Evolutionary conservation across 1,140 invertebrate species (phyloP), one percentile per base, ranked within the genome.

Genomic region (Delia radicum): DNA sequence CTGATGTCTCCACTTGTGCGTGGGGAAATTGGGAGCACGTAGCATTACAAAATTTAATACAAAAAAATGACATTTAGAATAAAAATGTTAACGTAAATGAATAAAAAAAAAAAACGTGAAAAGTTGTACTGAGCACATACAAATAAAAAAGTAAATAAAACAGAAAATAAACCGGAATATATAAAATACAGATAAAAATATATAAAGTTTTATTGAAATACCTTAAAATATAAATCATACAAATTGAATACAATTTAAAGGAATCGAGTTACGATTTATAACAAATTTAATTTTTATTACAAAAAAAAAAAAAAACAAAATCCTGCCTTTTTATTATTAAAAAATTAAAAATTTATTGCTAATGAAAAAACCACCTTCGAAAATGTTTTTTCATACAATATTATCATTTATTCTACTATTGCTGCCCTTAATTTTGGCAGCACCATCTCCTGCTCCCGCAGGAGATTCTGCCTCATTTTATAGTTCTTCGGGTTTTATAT

Each of bases 311-410:
- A 21, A 21, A 55, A 55, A 6, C 5, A 21, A 55, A 55, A 55
- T 18, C 48, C 48, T 18, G 48, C 48, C 48, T 24, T 55, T 55
- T 55, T 21, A 55, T n/a, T 18, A 21, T 69, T 21, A 69, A 67
- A 67, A 29, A n/a, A n/a, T n/a, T n/a, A 67, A 8, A 29, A 24
- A n/a, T n/a, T 37, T 63, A 37, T 13, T n/a, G n/a, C n/a, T n/a
- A 37, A 74, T 31, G 21, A 73, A 42, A 73, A 73, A 76, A 46
- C 69, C 71, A 61, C 24, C 69, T 33, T 42, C 67, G n/a, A 72
- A 75, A 10, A 75, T 71, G 46, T 72, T 31, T 55, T 55, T 55
- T 55, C 48, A 55, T 3, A 18, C 24, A 26, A 27, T 75, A 29
- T 29, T 55, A 15, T 27, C 26, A 2, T 21, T 27, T 55, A 10